Evolutionary conservation across 2,113 vertebrate species (phyloP).

Genomic region (Petrocephalus zakoni): DNA sequence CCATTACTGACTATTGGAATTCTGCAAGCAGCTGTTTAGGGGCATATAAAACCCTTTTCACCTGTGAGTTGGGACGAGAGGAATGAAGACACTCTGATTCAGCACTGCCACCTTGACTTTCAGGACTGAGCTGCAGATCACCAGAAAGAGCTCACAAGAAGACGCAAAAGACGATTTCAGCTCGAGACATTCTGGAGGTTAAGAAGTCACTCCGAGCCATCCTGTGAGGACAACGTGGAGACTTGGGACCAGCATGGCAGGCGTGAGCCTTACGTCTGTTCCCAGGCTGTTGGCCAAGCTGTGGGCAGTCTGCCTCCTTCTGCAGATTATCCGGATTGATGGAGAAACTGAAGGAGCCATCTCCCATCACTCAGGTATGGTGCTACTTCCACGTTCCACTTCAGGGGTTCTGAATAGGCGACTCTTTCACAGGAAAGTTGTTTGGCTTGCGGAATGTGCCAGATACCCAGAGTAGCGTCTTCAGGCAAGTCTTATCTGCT

Average conservation of each 20-base stretch:
- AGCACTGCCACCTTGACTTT: not conserved
- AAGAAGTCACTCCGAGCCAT: not conserved
- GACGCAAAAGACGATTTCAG: not conserved
- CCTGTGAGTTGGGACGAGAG: not conserved
- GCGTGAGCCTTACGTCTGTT: not conserved
- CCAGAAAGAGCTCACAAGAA: not conserved
- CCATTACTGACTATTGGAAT: not conserved
- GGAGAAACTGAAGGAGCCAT: not conserved
- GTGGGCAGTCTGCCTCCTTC: not conserved
- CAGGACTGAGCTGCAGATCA: not conserved
- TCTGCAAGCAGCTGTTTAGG: not conserved
- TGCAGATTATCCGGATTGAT: not conserved
- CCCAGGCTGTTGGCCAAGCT: not conserved
- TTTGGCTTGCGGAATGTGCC: not conserved
- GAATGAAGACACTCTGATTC: not conserved
- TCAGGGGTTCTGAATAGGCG: not conserved
- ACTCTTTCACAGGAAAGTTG: not conserved
- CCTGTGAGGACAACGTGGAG: not conserved
- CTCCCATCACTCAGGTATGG: not conserved
- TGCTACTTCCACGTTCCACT: not conserved
- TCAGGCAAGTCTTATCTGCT: not conserved
- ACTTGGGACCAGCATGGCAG: not conserved
- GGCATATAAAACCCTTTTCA: not conserved
- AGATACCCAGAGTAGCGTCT: too few species aligned
- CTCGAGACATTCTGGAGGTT: conserved; percentile 11